Evolutionary conservation across 1,140 invertebrate species (phyloP).

Genomic region (Globodera ellingtonae): DNA sequence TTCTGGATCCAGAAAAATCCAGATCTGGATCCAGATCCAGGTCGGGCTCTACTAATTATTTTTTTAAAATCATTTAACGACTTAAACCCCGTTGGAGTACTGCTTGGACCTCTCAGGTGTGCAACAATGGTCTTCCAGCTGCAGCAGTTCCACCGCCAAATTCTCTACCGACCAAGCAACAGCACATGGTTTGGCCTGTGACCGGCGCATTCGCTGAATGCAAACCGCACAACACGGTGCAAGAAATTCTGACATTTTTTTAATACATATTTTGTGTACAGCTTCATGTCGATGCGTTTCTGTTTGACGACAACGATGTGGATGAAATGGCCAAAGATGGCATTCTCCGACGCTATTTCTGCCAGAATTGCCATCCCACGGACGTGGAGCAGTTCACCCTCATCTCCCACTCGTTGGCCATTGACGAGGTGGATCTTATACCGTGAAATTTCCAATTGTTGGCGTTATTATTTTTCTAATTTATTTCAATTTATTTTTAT

Average conservation of each 20-base stretch:
- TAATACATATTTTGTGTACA: neutral
- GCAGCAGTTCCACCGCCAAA: too few species aligned
- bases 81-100: conserved; percentile 24
- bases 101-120: neutral
- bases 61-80: too few species aligned
- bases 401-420: conserved; percentile 38
- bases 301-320: conserved; percentile 42
- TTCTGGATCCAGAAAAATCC: too few species aligned
- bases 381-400: conserved; percentile 24
- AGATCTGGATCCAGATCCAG: too few species aligned
- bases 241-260: neutral
- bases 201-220: conserved; percentile 32
- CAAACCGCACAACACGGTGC: conserved; percentile 27
- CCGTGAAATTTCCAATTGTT: neutral
- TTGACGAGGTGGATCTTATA: conserved; percentile 34
- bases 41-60: too few species aligned
- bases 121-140: neutral
- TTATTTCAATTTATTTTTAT: conserved; percentile 28
- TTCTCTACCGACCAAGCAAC: neutral
- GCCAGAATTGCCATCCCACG: conserved; percentile 33
- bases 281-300: conserved; percentile 37
- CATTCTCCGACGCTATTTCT: conserved; percentile 13
- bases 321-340: conserved; percentile 18
- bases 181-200: conserved; percentile 39
- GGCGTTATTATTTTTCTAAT: neutral